A percentile compares a stretch with the other conserved stretches of the same genome.
phyloP scores from a whole-genome alignment of 2,888 invertebrate species.

The Magallana nippona region DNA sequence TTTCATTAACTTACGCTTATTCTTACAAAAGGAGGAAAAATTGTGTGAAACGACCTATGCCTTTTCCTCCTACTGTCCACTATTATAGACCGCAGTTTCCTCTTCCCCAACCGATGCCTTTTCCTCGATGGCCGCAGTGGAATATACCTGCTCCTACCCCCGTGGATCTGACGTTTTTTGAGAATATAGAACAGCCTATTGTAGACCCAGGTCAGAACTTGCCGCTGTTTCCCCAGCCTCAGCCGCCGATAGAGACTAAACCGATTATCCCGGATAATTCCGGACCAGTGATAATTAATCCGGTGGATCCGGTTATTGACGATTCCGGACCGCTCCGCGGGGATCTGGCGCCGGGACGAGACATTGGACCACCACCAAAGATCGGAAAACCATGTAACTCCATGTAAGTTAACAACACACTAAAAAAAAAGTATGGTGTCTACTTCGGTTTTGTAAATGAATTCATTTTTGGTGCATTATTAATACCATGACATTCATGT shows the following conservation, averaged over 20 bases:
- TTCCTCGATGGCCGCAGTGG: not conserved
- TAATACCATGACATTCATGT: not conserved
- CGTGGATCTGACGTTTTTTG: not conserved
- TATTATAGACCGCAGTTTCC: slow-evolving; percentile 19
- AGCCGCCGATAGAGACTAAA: slow-evolving; percentile 2
- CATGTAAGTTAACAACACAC: not conserved
- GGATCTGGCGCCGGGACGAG: not conserved
- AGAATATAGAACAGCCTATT: not conserved
- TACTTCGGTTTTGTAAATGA: no score
- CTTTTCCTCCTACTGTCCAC: not conserved
- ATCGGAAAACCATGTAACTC: slow-evolving; percentile 1
- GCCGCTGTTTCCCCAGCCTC: not conserved
- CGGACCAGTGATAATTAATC: slow-evolving; percentile 7
- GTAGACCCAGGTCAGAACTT: not conserved
- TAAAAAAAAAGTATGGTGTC: no score
- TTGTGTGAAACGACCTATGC: slow-evolving; percentile 22
- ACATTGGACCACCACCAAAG: not conserved
- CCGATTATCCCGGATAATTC: slow-evolving; percentile 5
- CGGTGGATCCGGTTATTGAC: not conserved
- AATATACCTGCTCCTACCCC: slow-evolving; percentile 17
- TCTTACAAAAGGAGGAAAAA: slow-evolving; percentile 38
- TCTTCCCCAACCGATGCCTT: not conserved
- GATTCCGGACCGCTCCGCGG: slow-evolving; percentile 28
- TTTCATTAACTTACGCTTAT: slow-evolving; percentile 34
- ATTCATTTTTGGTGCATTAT: no score